Percentiles rank a stretch among this genome's conserved stretches.
These are phyloP conservation scores for Pseudonaja textilis DNA, from an alignment of 2,113 vertebrate species.

Conservation along the genomic window DNA sequence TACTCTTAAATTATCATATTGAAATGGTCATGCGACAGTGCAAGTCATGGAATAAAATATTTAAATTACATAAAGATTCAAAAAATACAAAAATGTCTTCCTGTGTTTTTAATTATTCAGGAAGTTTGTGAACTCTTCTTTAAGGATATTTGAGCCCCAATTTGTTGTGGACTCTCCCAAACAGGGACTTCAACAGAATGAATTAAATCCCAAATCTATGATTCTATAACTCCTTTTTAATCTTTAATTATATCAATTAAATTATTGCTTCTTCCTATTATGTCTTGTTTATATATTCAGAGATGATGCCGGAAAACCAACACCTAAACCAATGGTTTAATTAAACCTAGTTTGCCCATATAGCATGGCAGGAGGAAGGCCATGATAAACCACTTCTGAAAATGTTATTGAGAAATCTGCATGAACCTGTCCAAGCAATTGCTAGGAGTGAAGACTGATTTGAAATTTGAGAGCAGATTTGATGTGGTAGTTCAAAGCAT, in stretches of 20 bases:
- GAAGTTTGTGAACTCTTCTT: background rate
- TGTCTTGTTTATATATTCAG: background rate
- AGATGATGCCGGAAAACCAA: background rate
- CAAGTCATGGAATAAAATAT: background rate
- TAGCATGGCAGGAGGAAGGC: background rate
- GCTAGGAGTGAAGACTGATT: background rate
- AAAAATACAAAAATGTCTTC: background rate
- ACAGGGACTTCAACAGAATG: background rate
- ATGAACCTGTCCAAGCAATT: background rate
- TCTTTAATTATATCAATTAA: background rate
- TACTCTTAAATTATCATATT: background rate
- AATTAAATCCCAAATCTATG: background rate
- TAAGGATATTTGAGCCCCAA: background rate
- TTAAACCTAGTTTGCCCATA: background rate
- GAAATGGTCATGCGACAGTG: background rate
- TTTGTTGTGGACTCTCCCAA: background rate
- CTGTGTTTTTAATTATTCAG: background rate
- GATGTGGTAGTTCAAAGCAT: background rate
- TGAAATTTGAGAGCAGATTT: background rate
- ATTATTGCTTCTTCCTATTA: background rate
- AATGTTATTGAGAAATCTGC: background rate
- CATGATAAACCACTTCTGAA: background rate
- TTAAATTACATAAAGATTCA: background rate
- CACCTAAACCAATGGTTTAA: background rate
- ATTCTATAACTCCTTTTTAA: background rate